Evolutionary conservation across 2,888 invertebrate genomes (phyloP).

Genomic region (Chrysomela aeneicollis): DNA sequence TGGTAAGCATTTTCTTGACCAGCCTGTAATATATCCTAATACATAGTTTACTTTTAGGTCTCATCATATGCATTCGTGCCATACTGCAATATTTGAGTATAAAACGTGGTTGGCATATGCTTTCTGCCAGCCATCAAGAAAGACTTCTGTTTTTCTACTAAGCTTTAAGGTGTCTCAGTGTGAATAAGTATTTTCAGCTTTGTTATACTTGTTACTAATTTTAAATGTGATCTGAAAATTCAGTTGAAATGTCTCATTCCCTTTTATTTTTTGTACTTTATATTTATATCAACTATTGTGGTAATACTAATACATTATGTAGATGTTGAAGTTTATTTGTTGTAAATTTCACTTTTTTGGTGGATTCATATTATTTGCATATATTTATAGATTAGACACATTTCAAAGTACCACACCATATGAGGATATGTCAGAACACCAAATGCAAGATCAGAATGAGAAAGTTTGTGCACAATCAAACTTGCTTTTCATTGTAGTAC

Average conservation of each 20-base stretch:
- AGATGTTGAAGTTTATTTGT: not conserved
- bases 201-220: constrained; percentile 31
- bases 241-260: constrained; percentile 32
- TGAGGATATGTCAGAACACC: not conserved
- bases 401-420: not conserved
- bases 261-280: constrained; percentile 19
- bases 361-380: not conserved
- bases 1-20: constrained; percentile 65
- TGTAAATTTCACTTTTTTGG: not conserved
- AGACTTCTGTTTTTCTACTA: constrained; percentile 88
- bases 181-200: constrained; percentile 30
- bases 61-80: constrained; percentile 86
- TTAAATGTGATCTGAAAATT: constrained; percentile 33
- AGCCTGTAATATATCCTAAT: constrained; percentile 16
- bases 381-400: not conserved
- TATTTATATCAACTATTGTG: not conserved
- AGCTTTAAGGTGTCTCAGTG: constrained; percentile 28
- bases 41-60: constrained; percentile 65
- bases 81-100: constrained; percentile 89
- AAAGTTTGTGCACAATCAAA: not conserved
- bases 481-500: not conserved
- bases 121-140: constrained; percentile 87
- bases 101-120: constrained; percentile 86
- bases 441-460: not conserved
- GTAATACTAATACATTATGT: not conserved